phyloP scores from a whole-genome alignment of 2,113 vertebrate genomes.

The Urocitellus parryii region DNA sequence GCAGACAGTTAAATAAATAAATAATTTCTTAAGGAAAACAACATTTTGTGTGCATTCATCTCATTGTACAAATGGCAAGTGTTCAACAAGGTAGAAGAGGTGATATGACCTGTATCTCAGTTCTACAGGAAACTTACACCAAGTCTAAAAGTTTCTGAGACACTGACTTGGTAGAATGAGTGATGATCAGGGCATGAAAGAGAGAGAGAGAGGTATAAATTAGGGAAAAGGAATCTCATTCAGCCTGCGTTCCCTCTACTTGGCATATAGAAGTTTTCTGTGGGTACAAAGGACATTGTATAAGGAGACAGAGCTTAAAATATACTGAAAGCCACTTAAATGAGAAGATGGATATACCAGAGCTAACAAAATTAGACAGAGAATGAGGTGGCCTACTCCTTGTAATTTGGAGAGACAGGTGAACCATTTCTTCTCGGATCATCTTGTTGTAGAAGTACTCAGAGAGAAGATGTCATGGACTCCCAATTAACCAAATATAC shows the following conservation, averaged over 20 bases:
- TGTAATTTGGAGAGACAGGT: not conserved
- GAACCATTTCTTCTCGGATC: not conserved
- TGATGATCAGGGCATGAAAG: too few relatives aligned
- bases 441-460: not conserved
- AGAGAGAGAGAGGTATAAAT: too few relatives aligned
- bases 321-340: not conserved
- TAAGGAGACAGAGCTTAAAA: not conserved
- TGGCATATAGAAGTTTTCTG: not conserved
- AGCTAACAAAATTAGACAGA: not conserved
- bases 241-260: not conserved
- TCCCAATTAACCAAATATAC: not conserved
- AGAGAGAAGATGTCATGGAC: not conserved
- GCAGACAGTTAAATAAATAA: not conserved
- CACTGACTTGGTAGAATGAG: too few relatives aligned
- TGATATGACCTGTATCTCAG: not conserved
- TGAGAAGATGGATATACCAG: not conserved
- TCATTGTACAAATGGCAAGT: not conserved
- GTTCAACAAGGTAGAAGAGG: not conserved
- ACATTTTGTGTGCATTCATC: not conserved
- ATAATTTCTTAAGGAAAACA: slow-evolving; percentile 17
- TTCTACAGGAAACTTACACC: not conserved
- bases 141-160: too few relatives aligned
- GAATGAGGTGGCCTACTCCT: not conserved
- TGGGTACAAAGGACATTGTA: not conserved
- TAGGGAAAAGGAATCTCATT: not conserved